phyloP scores from a whole-genome alignment of 2,113 vertebrate species.

The Heliornis fulica region DNA sequence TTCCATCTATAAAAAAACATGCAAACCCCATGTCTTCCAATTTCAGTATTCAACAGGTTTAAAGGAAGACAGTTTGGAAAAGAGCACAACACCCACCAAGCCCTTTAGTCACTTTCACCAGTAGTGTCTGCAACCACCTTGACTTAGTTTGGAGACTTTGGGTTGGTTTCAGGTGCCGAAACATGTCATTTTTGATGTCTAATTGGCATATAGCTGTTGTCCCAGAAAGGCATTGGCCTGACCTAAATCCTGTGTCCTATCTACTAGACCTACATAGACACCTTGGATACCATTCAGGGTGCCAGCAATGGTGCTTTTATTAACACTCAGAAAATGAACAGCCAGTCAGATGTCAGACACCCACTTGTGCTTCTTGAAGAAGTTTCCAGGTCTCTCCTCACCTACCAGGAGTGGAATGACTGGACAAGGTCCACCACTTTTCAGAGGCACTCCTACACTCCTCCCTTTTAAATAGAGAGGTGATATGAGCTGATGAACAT shows the following conservation, averaged over 20 bases:
- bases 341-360: neutral
- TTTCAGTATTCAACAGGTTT: neutral
- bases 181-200: neutral
- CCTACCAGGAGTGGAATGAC: neutral
- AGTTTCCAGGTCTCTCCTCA: neutral
- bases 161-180: neutral
- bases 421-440: neutral
- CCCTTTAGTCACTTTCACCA: neutral
- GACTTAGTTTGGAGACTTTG: neutral
- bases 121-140: neutral
- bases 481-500: neutral
- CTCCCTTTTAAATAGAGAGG: neutral
- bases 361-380: neutral
- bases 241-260: accelerated
- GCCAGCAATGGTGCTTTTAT: neutral
- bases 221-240: neutral
- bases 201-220: neutral
- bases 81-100: neutral
- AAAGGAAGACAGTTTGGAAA: neutral
- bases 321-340: neutral
- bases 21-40: neutral
- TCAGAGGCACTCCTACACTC: neutral
- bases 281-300: neutral
- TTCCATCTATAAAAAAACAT: neutral
- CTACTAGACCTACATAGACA: neutral